Conservation (phyloP, 2,113 vertebrate genomes). For the Acinonyx jubatus region DNA sequence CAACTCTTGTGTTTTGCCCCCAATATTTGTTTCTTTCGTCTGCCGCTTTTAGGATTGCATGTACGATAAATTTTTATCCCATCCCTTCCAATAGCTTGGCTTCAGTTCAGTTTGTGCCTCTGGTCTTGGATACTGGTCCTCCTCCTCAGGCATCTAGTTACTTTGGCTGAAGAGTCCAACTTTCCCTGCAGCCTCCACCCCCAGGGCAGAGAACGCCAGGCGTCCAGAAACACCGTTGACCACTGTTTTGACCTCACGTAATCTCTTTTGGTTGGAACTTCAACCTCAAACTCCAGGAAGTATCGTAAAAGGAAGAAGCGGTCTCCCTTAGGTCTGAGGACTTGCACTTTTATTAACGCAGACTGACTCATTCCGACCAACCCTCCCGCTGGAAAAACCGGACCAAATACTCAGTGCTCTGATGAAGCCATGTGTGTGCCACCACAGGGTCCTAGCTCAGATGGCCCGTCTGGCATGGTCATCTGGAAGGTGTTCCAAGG, state of each 20-base stretch:
- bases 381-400: neutral
- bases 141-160: neutral
- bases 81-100: neutral
- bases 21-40: neutral
- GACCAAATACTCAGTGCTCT: too few species aligned
- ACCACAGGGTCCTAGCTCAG: too few species aligned
- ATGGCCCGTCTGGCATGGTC: neutral
- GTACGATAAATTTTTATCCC: neutral
- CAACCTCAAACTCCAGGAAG: neutral
- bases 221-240: neutral
- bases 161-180: neutral
- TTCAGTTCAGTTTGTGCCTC: neutral
- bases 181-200: neutral
- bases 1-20: neutral
- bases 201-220: neutral
- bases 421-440: neutral
- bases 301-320: too few species aligned
- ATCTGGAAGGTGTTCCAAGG: neutral
- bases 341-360: neutral
- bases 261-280: neutral
- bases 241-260: neutral
- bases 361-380: neutral
- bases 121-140: neutral
- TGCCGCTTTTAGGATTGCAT: neutral
- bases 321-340: too few species aligned